Percentiles rank a stretch among this genome's conserved stretches.
Conservation (phyloP, 2,888 invertebrate genomes). For the Noctua janthe region DNA sequence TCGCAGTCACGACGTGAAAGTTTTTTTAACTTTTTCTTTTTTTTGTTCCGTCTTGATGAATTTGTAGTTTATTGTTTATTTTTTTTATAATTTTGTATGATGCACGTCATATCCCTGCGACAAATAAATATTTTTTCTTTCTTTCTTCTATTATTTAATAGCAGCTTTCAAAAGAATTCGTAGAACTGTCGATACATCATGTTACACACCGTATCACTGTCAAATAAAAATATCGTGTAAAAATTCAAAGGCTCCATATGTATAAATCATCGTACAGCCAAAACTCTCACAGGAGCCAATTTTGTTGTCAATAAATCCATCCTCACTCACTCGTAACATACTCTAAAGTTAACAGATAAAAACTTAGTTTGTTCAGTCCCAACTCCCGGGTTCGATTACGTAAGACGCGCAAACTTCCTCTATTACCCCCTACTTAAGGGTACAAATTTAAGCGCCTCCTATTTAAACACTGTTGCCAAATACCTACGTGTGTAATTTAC, state of each 20-base stretch:
- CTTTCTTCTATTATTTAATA: neutral
- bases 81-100: too few relatives aligned
- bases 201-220: conserved; percentile 28
- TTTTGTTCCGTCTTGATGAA: too few relatives aligned
- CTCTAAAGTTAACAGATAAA: conserved; percentile 84
- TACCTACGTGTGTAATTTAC: conserved; percentile 84
- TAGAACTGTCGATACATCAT: conserved; percentile 25
- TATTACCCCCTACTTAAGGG: conserved; percentile 82
- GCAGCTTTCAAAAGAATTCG: neutral
- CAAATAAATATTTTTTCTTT: too few relatives aligned
- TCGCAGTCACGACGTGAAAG: too few relatives aligned
- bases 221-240: conserved; percentile 44
- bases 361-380: conserved; percentile 81
- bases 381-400: conserved; percentile 81
- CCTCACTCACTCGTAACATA: conserved; percentile 77
- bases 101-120: too few relatives aligned
- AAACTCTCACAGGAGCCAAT: conserved; percentile 64
- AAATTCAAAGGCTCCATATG: conserved; percentile 44
- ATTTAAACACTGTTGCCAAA: conserved; percentile 84
- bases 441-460: conserved; percentile 81
- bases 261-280: conserved; percentile 60
- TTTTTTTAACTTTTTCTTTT: too few relatives aligned
- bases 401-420: conserved; percentile 82
- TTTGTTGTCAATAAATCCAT: conserved; percentile 81
- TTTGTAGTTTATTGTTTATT: too few relatives aligned